Conservation (phyloP, 92 coral and sea anemone species). For the Epizoanthus rinbou region DNA sequence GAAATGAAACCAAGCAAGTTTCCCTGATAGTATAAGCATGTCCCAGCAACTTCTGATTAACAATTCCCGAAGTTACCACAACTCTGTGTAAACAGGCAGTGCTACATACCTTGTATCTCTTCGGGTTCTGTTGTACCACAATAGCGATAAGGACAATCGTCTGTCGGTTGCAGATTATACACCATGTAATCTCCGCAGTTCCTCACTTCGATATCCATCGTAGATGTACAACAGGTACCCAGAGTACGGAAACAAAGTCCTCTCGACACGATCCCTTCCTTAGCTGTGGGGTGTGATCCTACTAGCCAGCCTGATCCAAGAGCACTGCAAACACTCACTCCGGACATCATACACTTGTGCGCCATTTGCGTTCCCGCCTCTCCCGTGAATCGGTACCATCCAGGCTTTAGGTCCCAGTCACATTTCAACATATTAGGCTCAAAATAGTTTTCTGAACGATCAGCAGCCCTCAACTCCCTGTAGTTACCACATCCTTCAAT, state of each 20-base stretch:
- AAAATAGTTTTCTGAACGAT: constrained; percentile 26
- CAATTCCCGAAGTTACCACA: neutral
- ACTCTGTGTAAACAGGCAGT: neutral
- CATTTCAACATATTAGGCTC: constrained; percentile 34
- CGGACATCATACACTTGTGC: constrained; percentile 9
- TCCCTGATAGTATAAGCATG: too few species aligned
- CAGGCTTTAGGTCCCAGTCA: constrained; percentile 3
- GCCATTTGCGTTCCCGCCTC: constrained; percentile 31
- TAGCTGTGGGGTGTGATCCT: constrained; percentile 21
- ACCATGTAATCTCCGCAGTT: constrained; percentile 37
- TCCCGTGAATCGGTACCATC: constrained; percentile 34
- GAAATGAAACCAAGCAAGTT: too few species aligned
- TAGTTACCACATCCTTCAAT: constrained; percentile 11
- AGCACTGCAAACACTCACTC: constrained; percentile 28
- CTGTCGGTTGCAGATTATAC: constrained; percentile 6
- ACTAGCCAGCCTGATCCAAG: constrained; percentile 36
- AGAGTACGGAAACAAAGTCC: constrained; percentile 42
- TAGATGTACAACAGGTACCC: constrained; percentile 26
- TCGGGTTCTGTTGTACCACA: constrained; percentile 9
- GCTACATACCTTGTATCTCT: constrained; percentile 1
- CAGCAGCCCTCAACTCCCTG: neutral
- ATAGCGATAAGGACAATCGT: constrained; percentile 23
- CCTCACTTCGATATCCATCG: constrained; percentile 19
- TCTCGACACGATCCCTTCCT: constrained; percentile 18
- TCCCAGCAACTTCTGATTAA: neutral